Evolutionary conservation across 1,140 invertebrate species (phyloP).

Genomic region (Anagrus nilaparvatae): DNA sequence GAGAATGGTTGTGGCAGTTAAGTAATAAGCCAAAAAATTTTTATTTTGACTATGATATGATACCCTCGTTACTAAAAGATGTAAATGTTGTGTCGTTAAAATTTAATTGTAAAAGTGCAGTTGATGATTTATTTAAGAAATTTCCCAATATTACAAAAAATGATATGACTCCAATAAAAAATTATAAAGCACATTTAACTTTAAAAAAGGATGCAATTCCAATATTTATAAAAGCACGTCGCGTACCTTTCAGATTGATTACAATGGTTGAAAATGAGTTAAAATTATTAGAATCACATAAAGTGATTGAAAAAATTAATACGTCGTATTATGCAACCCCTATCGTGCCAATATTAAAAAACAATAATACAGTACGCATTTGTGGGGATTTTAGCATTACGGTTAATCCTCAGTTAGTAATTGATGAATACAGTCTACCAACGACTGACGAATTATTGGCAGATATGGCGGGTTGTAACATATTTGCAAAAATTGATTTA

Average conservation of each 20-base stretch:
- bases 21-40: neutral
- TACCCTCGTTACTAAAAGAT: neutral
- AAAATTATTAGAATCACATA: neutral
- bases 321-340: conserved; percentile 32
- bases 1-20: neutral
- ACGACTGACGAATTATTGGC: conserved; percentile 35
- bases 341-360: conserved; percentile 40
- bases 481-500: conserved; percentile 29
- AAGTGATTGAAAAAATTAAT: neutral
- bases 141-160: neutral
- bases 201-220: neutral
- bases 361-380: conserved; percentile 29
- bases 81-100: no score
- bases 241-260: neutral
- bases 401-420: conserved; percentile 26
- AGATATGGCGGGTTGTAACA: conserved; percentile 20
- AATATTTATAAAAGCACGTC: neutral
- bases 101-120: neutral
- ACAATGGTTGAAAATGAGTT: neutral
- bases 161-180: neutral
- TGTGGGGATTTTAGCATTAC: conserved; percentile 20
- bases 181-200: neutral
- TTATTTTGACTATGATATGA: neutral
- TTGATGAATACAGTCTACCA: conserved; percentile 37
- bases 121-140: neutral